Percentiles rank a stretch among this genome's conserved stretches.
These are phyloP conservation scores for Raphicerus campestris DNA, from an alignment of 2,113 vertebrate genomes.

Conservation along the genomic window DNA sequence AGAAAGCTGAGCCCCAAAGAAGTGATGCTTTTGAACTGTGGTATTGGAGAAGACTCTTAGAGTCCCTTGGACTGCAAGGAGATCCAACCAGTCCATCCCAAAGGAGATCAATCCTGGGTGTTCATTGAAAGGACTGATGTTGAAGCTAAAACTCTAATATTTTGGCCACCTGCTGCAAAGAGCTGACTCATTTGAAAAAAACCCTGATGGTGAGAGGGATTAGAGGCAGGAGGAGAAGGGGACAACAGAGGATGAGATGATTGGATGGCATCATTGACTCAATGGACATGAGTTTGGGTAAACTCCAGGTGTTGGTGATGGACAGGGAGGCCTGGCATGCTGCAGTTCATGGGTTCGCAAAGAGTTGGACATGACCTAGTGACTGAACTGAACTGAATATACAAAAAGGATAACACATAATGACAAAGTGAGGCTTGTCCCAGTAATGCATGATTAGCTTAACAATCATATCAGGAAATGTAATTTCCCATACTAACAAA, in stretches of 20 bases:
- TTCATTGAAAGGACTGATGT: background rate
- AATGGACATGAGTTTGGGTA: background rate
- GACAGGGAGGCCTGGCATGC: background rate
- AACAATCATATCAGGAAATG: background rate
- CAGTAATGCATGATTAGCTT: background rate
- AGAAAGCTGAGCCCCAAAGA: background rate
- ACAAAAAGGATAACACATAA: background rate
- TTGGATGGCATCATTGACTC: background rate
- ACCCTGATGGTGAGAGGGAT: background rate
- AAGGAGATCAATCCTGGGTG: background rate
- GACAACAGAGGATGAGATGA: background rate
- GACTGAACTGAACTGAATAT: background rate
- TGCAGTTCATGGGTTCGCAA: fast-evolving
- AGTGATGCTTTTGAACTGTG: background rate
- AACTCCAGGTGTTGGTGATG: background rate
- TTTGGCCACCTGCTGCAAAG: background rate
- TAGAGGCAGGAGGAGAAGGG: background rate
- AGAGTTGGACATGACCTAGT: fast-evolving
- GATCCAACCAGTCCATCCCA: background rate
- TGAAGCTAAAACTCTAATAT: background rate
- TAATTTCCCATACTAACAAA: background rate
- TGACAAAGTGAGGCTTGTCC: background rate
- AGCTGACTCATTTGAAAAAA: background rate
- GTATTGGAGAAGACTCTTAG: background rate
- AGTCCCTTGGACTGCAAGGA: background rate